Percentiles rank a stretch among this genome's conserved stretches.
Conservation (phyloP, 35 echinoderm and acorn worm species). For the Heliocidaris tuberculata region DNA sequence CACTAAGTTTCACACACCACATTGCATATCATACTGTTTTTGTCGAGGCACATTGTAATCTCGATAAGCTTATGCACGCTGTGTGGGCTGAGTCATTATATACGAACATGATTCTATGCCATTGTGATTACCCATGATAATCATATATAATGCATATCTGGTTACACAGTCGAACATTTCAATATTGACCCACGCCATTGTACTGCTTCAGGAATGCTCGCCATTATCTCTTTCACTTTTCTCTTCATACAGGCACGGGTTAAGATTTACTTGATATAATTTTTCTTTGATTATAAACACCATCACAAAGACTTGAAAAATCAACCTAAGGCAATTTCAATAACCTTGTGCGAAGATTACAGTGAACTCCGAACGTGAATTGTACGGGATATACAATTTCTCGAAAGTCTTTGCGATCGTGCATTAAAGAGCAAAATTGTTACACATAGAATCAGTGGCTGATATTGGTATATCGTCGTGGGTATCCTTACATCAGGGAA, state of each 20-base stretch:
- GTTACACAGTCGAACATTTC: not conserved
- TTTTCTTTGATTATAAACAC: not conserved
- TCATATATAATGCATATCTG: not conserved
- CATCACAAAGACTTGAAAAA: too few relatives aligned
- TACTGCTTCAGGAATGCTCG: not conserved
- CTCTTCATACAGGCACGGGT: not conserved
- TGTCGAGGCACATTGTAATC: not conserved
- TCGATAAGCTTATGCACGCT: not conserved
- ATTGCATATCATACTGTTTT: not conserved
- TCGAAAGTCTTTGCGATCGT: too few relatives aligned
- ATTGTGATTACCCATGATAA: not conserved
- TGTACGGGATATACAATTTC: too few relatives aligned
- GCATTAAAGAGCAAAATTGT: not conserved
- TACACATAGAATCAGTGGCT: not conserved
- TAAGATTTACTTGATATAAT: not conserved
- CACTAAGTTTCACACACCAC: too few relatives aligned
- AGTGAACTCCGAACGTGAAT: too few relatives aligned
- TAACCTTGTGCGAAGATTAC: too few relatives aligned
- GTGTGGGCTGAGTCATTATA: not conserved
- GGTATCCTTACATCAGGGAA: not conserved
- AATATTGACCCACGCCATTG: not conserved
- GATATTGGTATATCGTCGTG: not conserved
- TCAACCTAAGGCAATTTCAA: too few relatives aligned
- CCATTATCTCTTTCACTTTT: not conserved
- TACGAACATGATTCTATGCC: not conserved